These are phyloP conservation scores for Marmota monax DNA, from an alignment of 2,113 vertebrate species.

Conservation along the genomic window DNA sequence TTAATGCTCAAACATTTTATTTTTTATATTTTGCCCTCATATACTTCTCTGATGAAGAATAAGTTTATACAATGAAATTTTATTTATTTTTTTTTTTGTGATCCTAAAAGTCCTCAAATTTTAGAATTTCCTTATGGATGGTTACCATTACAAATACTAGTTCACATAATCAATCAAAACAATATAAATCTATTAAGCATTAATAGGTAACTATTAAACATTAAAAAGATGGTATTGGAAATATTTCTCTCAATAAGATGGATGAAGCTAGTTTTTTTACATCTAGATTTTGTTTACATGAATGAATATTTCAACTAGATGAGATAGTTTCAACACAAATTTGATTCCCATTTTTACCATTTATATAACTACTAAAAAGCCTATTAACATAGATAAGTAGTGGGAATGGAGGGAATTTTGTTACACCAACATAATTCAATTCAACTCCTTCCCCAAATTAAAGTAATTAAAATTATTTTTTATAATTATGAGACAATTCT, in stretches of 20 bases:
- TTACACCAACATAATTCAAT: not conserved
- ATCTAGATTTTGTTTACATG: not conserved
- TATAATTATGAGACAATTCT: conserved; percentile 25
- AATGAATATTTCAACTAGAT: conserved; percentile 50
- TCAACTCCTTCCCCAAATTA: conserved; percentile 21
- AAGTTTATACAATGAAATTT: conserved; percentile 46
- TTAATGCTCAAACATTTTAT: conserved; percentile 29
- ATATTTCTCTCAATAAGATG: not conserved
- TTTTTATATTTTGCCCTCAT: not conserved
- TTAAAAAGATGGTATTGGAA: not conserved
- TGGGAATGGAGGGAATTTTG: not conserved
- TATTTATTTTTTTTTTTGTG: not conserved
- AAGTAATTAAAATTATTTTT: conserved; percentile 51
- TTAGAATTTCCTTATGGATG: not conserved
- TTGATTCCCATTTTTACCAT: not conserved
- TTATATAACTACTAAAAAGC: not conserved
- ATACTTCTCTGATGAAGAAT: not conserved
- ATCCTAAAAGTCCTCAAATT: not conserved
- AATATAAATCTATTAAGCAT: not conserved
- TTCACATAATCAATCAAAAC: not conserved
- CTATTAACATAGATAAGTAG: not conserved
- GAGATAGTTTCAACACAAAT: not conserved
- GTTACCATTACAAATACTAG: not conserved
- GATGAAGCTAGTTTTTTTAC: not conserved
- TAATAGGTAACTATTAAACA: conserved; percentile 20